phyloP scores from a whole-genome alignment of 2,113 vertebrate species.

The Nannospalax galili region DNA sequence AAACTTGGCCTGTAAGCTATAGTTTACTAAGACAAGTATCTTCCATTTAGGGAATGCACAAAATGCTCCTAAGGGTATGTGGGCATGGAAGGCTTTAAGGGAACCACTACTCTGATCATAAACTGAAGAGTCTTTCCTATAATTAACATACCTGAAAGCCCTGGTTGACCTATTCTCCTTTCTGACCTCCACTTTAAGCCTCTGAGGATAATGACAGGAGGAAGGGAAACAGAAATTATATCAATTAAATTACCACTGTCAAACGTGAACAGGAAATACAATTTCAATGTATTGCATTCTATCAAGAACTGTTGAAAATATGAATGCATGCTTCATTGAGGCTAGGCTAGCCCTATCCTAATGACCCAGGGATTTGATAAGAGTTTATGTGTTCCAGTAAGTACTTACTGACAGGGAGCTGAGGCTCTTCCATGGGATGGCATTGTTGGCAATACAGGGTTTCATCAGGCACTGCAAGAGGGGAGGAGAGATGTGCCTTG shows the following conservation, averaged over 20 bases:
- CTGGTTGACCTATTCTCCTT: neutral
- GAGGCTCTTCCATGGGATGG: neutral
- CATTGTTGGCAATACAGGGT: neutral
- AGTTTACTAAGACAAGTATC: neutral
- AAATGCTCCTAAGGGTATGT: neutral
- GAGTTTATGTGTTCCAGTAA: neutral
- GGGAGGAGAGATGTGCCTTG: neutral
- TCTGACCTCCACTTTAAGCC: no score
- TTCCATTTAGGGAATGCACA: neutral
- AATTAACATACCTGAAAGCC: neutral
- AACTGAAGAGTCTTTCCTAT: neutral
- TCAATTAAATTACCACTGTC: neutral
- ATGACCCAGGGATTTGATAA: neutral
- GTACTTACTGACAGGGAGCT: neutral
- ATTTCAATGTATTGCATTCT: neutral
- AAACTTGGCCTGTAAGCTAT: neutral
- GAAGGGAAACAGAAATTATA: neutral
- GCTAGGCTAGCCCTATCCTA: neutral
- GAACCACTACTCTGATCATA: neutral
- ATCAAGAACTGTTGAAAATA: neutral
- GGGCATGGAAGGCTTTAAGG: neutral
- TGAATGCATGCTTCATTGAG: neutral
- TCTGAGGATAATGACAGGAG: no score
- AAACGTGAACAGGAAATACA: neutral
- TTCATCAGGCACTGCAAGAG: neutral